These are phyloP conservation scores for Bombus breviceps DNA, from an alignment of 1,140 invertebrate genomes.

Conservation along the genomic window DNA sequence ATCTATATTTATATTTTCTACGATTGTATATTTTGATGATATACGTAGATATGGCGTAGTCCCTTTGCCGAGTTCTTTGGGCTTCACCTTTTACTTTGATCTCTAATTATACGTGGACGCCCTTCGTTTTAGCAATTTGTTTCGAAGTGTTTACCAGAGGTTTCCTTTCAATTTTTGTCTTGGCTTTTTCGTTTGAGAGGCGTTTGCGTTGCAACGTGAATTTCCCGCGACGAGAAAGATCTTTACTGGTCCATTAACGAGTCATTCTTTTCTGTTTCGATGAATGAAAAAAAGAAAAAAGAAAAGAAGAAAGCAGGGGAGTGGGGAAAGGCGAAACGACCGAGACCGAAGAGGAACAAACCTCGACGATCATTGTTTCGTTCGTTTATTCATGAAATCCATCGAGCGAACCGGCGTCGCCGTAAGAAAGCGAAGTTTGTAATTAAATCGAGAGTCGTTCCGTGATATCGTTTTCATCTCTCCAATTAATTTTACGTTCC, in stretches of 20 bases:
- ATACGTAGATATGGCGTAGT: too few relatives aligned
- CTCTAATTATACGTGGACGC: not conserved
- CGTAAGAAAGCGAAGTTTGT: slow-evolving; percentile 12
- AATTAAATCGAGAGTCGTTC: slow-evolving; percentile 33
- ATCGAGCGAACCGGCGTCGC: not conserved
- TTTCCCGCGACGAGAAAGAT: not conserved
- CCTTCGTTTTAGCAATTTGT: not conserved
- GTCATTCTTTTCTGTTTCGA: not conserved
- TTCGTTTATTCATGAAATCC: slow-evolving; percentile 28
- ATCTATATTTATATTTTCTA: not conserved
- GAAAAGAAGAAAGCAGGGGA: accelerated
- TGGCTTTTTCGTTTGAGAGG: too few relatives aligned
- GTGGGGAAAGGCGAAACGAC: not conserved
- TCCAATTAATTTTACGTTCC: slow-evolving; percentile 43
- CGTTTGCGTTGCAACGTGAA: not conserved
- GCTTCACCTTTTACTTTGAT: not conserved
- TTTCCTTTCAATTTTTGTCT: not conserved
- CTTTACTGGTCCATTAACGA: slow-evolving; percentile 1
- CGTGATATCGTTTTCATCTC: slow-evolving; percentile 39
- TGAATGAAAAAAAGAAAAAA: not conserved
- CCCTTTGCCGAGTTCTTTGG: not conserved
- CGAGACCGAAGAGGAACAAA: not conserved
- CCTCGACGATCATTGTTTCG: slow-evolving; percentile 18
- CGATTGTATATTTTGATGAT: not conserved
- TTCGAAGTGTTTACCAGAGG: not conserved